Conservation (phyloP, 92 coral and sea anemone genomes). For the Parazoanthus swiftii region DNA sequence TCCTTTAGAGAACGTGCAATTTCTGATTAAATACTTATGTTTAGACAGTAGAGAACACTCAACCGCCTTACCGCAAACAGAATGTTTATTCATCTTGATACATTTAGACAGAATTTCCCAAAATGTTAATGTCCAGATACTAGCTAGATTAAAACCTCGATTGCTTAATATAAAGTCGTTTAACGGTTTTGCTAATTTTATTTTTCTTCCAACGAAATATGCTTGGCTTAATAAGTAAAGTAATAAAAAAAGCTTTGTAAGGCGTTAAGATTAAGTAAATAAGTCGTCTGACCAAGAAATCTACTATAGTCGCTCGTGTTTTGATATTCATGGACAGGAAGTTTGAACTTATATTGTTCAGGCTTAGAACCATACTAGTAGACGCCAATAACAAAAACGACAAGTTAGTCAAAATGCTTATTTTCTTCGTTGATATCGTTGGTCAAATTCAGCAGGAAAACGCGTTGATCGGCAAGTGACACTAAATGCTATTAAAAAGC, state of each 20-base stretch:
- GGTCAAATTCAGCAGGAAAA: neutral
- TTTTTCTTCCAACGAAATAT: neutral
- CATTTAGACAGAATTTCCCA: neutral
- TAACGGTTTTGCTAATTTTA: neutral
- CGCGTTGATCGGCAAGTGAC: neutral
- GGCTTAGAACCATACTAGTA: neutral
- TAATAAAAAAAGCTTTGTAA: neutral
- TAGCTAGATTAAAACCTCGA: neutral
- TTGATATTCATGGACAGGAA: neutral
- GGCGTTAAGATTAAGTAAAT: neutral
- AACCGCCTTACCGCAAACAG: constrained; percentile 18
- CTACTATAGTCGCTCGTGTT: neutral
- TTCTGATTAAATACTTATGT: neutral
- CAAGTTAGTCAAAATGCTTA: neutral
- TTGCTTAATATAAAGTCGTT: neutral
- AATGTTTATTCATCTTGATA: constrained; percentile 26
- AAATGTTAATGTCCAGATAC: constrained; percentile 1
- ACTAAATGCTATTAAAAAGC: neutral
- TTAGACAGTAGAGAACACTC: neutral
- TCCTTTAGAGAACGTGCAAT: neutral
- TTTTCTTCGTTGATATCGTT: neutral
- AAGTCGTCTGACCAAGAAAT: too few species aligned
- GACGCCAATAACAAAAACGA: neutral
- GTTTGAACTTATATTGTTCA: neutral
- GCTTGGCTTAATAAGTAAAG: neutral